A percentile compares a stretch with the other conserved stretches of the same genome.
These are phyloP conservation scores for Teinopalpus imperialis DNA, from an alignment of 2,888 invertebrate species.

Conservation along the genomic window DNA sequence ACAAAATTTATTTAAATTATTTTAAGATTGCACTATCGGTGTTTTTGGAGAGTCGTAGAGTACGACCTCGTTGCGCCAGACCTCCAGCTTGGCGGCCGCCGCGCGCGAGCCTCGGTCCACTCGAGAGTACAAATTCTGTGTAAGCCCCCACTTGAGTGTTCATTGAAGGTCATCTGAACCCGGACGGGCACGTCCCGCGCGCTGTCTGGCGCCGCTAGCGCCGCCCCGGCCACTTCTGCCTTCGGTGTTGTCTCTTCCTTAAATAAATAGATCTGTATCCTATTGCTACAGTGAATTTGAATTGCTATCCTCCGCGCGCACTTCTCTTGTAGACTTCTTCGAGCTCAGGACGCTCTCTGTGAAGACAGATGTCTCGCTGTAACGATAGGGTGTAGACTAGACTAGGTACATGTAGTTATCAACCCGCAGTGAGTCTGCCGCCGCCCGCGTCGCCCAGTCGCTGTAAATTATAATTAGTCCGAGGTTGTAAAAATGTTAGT, in stretches of 20 bases:
- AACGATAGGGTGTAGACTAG: constrained; percentile 77
- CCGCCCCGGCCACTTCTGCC: constrained; percentile 68
- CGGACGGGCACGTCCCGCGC: too few relatives aligned
- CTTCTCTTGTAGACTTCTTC: constrained; percentile 35
- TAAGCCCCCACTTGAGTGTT: constrained; percentile 82
- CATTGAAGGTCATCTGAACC: constrained; percentile 71
- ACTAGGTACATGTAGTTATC: too few relatives aligned
- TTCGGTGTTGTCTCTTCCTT: constrained; percentile 76
- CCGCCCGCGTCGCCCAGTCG: constrained; percentile 48
- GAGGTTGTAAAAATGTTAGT: constrained; percentile 70
- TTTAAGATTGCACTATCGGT: constrained; percentile 50
- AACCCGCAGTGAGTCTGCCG: too few relatives aligned
- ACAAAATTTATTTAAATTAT: constrained; percentile 54
- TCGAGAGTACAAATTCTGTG: constrained; percentile 89
- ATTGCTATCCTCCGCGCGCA: constrained; percentile 62
- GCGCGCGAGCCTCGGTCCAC: too few relatives aligned
- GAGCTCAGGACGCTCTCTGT: constrained; percentile 31
- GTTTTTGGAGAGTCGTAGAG: too few relatives aligned
- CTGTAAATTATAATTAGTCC: constrained; percentile 70
- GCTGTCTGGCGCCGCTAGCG: too few relatives aligned
- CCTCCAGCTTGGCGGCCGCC: too few relatives aligned
- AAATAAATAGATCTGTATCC: constrained; percentile 63
- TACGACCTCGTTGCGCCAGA: too few relatives aligned
- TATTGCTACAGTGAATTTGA: constrained; percentile 73
- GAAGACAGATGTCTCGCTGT: constrained; percentile 54